phyloP scores from a whole-genome alignment of 2,113 vertebrate species.

The Cynopterus brachyotis region DNA sequence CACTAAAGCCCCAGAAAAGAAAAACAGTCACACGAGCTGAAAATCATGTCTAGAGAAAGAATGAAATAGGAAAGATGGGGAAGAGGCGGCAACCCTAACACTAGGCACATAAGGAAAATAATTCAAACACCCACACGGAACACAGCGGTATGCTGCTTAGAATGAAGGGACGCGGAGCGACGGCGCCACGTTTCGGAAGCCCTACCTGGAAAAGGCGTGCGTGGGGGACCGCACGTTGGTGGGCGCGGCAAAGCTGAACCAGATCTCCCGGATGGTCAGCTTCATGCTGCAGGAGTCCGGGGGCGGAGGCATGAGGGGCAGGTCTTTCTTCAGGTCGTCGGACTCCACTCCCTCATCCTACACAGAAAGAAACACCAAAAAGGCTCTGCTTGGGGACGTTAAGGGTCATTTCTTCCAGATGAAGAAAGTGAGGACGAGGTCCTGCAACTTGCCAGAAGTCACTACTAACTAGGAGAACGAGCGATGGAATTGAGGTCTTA shows the following conservation, averaged over 20 bases:
- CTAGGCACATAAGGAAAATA: neutral
- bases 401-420: neutral
- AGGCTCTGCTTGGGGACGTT: neutral
- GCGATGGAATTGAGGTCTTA: neutral
- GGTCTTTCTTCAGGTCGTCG: slow-evolving; percentile 97
- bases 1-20: neutral
- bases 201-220: slow-evolving; percentile 94
- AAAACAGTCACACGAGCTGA: neutral
- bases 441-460: neutral
- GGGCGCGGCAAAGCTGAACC: slow-evolving; percentile 99
- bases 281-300: slow-evolving; percentile 99
- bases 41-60: neutral
- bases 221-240: slow-evolving; percentile 95
- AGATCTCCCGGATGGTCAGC: slow-evolving; percentile 96
- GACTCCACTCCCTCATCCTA: slow-evolving; percentile 99
- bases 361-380: neutral
- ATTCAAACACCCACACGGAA: neutral
- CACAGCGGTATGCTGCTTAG: neutral
- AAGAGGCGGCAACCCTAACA: neutral
- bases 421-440: neutral
- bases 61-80: neutral
- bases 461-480: neutral
- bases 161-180: neutral
- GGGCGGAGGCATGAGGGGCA: slow-evolving; percentile 96
- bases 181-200: neutral